Evolutionary conservation across 2,113 vertebrate genomes (phyloP).

Genomic region (Neodon shergylaensis): DNA sequence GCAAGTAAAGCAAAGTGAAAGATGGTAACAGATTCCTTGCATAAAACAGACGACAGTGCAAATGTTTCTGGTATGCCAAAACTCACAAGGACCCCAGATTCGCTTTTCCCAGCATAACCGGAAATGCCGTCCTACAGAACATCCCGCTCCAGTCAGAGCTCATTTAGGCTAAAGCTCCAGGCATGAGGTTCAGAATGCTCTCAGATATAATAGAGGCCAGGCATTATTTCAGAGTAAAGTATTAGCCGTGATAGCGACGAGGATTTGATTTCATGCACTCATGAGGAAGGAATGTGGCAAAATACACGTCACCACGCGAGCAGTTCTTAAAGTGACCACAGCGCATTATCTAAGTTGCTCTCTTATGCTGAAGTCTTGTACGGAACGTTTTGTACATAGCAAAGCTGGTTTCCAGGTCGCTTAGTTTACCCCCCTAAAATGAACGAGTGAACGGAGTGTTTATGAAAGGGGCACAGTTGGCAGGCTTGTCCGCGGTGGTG

Average conservation of each 20-base stretch:
- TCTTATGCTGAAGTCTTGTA: background rate
- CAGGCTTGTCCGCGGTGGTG: conserved; percentile 53
- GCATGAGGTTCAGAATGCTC: conserved; percentile 50
- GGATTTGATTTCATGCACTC: conserved; percentile 68
- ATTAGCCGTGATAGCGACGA: conserved; percentile 24
- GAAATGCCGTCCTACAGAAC: background rate
- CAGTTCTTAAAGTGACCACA: conserved; percentile 56
- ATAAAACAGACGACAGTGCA: background rate
- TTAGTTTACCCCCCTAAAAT: background rate
- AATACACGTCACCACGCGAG: conserved; percentile 39
- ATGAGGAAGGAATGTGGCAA: conserved; percentile 68
- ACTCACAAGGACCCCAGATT: background rate
- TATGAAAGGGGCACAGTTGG: conserved; percentile 52
- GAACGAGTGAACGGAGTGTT: conserved; percentile 56
- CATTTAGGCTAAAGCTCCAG: conserved; percentile 41
- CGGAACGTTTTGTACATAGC: conserved; percentile 26
- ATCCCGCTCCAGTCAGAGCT: background rate
- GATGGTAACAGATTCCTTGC: background rate
- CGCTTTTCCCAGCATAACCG: background rate
- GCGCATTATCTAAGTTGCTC: background rate
- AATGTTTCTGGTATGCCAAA: background rate
- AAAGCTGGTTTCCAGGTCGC: background rate
- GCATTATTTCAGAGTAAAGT: conserved; percentile 67
- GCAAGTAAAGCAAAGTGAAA: background rate
- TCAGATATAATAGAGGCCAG: conserved; percentile 35